Conservation (phyloP, 2,888 invertebrate genomes). For the Formica aserva region DNA sequence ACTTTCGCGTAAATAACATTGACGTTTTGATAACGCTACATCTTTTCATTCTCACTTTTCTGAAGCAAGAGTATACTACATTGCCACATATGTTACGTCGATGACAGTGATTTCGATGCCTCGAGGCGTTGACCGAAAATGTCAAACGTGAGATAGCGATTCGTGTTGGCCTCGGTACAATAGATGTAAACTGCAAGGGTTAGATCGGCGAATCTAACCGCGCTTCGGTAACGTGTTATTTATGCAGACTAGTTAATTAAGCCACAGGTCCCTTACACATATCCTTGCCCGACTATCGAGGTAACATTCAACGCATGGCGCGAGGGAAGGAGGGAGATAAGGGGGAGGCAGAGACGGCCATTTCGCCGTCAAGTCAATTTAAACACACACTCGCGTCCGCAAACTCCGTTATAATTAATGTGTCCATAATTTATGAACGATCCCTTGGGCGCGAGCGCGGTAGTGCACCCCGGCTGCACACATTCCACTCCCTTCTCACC, state of each 20-base stretch:
- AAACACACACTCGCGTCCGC: constrained; percentile 71
- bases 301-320: neutral
- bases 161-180: constrained; percentile 2
- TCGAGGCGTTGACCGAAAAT: constrained; percentile 1
- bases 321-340: neutral
- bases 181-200: neutral
- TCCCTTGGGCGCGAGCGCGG: constrained; percentile 57
- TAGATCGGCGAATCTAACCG: neutral
- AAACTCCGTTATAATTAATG: constrained; percentile 79
- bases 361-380: constrained; percentile 73
- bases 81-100: neutral
- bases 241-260: constrained; percentile 65
- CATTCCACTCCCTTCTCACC: neutral
- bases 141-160: constrained; percentile 4
- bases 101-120: constrained; percentile 47
- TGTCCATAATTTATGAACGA: constrained; percentile 79
- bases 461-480: neutral
- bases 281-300: constrained; percentile 24
- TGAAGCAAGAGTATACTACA: neutral
- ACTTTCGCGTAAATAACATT: neutral
- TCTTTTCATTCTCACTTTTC: neutral
- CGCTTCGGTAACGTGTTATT: constrained; percentile 29
- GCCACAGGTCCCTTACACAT: constrained; percentile 47
- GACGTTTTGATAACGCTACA: neutral
- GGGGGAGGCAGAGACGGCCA: constrained; percentile 13